Percentiles rank a stretch among this genome's conserved stretches.
phyloP scores from a whole-genome alignment of 2,797 vertebrate genomes.

The Gobionotothen gibberifrons region DNA sequence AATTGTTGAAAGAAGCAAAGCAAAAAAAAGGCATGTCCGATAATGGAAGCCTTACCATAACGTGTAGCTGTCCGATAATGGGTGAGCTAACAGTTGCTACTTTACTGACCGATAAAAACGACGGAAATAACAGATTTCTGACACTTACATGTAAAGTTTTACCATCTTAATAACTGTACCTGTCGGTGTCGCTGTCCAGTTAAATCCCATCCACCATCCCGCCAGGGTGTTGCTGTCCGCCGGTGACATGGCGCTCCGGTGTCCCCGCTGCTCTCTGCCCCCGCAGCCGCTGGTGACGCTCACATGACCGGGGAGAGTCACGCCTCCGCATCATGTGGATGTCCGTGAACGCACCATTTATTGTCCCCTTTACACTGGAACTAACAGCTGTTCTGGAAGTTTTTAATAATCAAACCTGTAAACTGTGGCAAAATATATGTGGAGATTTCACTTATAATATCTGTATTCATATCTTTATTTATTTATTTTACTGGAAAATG shows the following conservation, averaged over 20 bases:
- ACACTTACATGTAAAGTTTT: fast-evolving
- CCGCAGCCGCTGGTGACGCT: conserved; percentile 61
- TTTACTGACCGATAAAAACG: neutral
- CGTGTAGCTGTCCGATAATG: conserved; percentile 37
- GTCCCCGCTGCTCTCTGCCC: conserved; percentile 30
- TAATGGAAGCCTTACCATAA: neutral
- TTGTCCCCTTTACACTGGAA: too few relatives aligned
- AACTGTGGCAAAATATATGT: too few relatives aligned
- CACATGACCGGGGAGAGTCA: conserved; percentile 72
- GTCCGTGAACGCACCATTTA: neutral
- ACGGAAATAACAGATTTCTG: neutral
- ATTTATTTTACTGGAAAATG: too few relatives aligned
- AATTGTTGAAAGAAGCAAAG: fast-evolving
- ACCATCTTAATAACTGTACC: neutral
- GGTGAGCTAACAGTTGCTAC: neutral
- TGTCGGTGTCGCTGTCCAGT: neutral
- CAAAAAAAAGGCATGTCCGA: neutral
- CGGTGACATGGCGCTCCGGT: conserved; percentile 48
- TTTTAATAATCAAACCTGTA: too few relatives aligned
- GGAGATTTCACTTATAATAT: too few relatives aligned
- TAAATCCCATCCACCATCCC: neutral
- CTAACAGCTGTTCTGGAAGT: too few relatives aligned
- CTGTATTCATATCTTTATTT: too few relatives aligned
- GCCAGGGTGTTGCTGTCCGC: neutral
- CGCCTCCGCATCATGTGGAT: conserved; percentile 59